phyloP scores from a whole-genome alignment of 2,113 vertebrate species.

The Cygnus atratus region DNA sequence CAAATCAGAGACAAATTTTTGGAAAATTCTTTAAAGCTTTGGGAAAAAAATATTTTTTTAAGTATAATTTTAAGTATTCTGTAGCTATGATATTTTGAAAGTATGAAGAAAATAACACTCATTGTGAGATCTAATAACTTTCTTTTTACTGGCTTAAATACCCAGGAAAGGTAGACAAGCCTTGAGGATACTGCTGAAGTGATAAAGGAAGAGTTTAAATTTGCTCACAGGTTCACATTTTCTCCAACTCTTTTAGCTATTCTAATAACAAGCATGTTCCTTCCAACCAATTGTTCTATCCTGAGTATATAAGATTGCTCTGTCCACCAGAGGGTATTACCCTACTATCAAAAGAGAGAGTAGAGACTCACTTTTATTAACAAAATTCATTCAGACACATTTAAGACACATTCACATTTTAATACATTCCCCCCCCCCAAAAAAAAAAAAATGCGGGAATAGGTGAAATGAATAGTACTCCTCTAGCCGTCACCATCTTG shows the following conservation, averaged over 20 bases:
- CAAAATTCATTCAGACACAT: neutral
- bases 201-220: neutral
- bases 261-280: neutral
- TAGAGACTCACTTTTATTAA: neutral
- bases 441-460: neutral
- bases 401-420: neutral
- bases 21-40: neutral
- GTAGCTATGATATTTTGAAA: neutral
- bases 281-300: neutral
- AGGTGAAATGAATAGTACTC: neutral
- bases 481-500: neutral
- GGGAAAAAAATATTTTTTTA: neutral
- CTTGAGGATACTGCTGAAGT: neutral
- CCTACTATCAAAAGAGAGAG: neutral
- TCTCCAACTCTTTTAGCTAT: neutral
- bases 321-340: constrained; percentile 63
- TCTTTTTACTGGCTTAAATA: neutral
- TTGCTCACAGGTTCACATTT: fast-evolving
- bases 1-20: neutral
- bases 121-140: neutral
- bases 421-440: neutral
- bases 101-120: neutral
- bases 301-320: neutral
- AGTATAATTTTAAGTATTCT: neutral
- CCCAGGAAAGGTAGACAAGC: neutral